Base-by-base conservation (phyloP, 1,140 invertebrate species). In the Microplitis mediator region DNA sequence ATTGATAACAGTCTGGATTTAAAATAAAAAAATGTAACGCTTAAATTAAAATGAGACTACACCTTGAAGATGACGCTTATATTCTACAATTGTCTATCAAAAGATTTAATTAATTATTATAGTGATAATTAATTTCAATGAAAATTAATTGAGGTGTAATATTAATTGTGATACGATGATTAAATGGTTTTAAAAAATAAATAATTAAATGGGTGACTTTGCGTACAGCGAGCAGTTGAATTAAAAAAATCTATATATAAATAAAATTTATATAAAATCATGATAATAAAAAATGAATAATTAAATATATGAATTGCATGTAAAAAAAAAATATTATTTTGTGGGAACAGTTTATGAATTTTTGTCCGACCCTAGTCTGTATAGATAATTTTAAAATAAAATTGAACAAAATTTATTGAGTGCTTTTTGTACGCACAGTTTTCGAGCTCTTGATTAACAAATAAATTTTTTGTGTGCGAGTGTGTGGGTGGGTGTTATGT, bases 51-150 rank as follows among this genome's bases (percentile, higher is more conserved):
- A 76, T 77, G 72, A 78, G 23, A 71, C 60, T 70, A 61, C 51
- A 70, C 36, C 45, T 78, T 76, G 39, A 79, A 80, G 74, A 74
- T 81, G 78, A 82, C 80, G 81, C 81, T 82, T 81, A 82, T 80
- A 81, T 76, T 82, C 78, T 82, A 80, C 75, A 75, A 74, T 77
- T 77, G 65, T 81, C 70, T 78, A 77, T 73, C 76, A 79, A 78
- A 77, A 61, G 69, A 76, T 73, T n/a, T 14, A 70, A 71, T 70
- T 56, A 60, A 66, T 39, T 45, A 56, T 50, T 34, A 52, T 50
- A 58, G 14, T 60, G 69, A 51, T 56, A 72, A 76, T 9, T 79
- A 81, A 80, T 78, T 80, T 70, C 80, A 79, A 81, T 74, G 54
- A 76, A 79, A 77, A 77, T 31, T 6, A 45, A 9, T 45, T 45